A percentile compares a stretch with the other conserved stretches of the same genome.
Evolutionary conservation across 2,888 invertebrate genomes (phyloP).

Genomic region (Mythimna lalbum): DNA sequence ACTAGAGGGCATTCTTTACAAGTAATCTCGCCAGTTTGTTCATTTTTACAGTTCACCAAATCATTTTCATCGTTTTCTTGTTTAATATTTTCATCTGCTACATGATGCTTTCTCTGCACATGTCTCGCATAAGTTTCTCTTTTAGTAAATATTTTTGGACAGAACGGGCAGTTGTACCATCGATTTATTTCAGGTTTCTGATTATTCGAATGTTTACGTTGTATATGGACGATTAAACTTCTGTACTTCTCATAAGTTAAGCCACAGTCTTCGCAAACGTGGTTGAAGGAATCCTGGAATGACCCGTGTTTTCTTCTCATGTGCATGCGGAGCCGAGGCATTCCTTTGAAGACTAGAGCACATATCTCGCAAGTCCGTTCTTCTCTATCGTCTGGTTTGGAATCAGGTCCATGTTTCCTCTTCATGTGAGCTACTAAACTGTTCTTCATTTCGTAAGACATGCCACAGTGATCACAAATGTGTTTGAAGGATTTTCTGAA

Average conservation of each 20-base stretch:
- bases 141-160: slow-evolving; percentile 81
- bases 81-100: slow-evolving; percentile 65
- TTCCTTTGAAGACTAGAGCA: slow-evolving; percentile 85
- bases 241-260: slow-evolving; percentile 85
- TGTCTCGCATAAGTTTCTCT: slow-evolving; percentile 85
- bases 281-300: slow-evolving; percentile 81
- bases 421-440: slow-evolving; percentile 84
- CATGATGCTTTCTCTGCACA: slow-evolving; percentile 83
- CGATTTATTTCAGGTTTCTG: slow-evolving; percentile 73
- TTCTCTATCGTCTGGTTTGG: slow-evolving; percentile 75
- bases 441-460: slow-evolving; percentile 84
- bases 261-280: slow-evolving; percentile 81
- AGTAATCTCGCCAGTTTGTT: slow-evolving; percentile 80
- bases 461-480: slow-evolving; percentile 83
- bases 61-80: slow-evolving; percentile 57
- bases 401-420: slow-evolving; percentile 82
- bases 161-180: slow-evolving; percentile 84
- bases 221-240: slow-evolving; percentile 82
- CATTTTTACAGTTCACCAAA: slow-evolving; percentile 72
- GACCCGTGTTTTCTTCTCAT: slow-evolving; percentile 85
- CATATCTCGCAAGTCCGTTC: slow-evolving; percentile 85
- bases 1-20: slow-evolving; percentile 84
- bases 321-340: slow-evolving; percentile 82
- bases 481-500: slow-evolving; percentile 80
- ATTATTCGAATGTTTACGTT: slow-evolving; percentile 79